Percentiles rank a stretch among this genome's conserved stretches.
Evolutionary conservation across 2,888 invertebrate species (phyloP).

Genomic region (Leptinotarsa haldemani): DNA sequence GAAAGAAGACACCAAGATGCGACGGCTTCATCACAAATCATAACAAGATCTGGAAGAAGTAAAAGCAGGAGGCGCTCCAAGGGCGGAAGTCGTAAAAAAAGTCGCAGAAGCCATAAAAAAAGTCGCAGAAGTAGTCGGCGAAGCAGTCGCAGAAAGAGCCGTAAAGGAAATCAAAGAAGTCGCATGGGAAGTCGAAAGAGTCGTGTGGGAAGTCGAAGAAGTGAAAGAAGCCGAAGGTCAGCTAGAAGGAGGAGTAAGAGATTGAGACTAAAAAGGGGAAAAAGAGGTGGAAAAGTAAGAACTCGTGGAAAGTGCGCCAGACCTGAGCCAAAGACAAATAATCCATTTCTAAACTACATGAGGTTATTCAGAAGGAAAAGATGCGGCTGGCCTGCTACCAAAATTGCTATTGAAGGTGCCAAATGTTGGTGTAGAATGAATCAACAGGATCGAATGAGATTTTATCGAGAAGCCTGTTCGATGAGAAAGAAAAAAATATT

Average conservation of each 20-base stretch:
- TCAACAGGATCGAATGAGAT: constrained; percentile 32
- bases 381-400: constrained; percentile 53
- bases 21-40: no score
- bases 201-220: not conserved
- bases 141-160: not conserved
- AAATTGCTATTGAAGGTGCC: constrained; percentile 58
- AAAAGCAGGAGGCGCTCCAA: constrained; percentile 19
- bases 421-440: constrained; percentile 55
- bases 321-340: constrained; percentile 45
- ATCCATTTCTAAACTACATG: constrained; percentile 59
- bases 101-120: constrained; percentile 8
- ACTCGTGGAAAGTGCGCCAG: constrained; percentile 29
- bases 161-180: constrained; percentile 2
- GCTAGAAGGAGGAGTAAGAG: not conserved
- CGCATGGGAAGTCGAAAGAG: not conserved
- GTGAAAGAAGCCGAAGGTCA: constrained; percentile 8
- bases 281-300: not conserved
- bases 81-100: constrained; percentile 13
- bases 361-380: constrained; percentile 54
- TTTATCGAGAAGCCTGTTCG: constrained; percentile 32
- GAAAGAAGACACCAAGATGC: no score
- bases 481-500: constrained; percentile 11
- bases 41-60: no score
- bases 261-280: no score
- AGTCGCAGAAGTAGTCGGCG: constrained; percentile 20